Evolutionary conservation across 1,140 invertebrate species (phyloP), one percentile per base, ranked within the genome.

Genomic region (Myzus persicae): DNA sequence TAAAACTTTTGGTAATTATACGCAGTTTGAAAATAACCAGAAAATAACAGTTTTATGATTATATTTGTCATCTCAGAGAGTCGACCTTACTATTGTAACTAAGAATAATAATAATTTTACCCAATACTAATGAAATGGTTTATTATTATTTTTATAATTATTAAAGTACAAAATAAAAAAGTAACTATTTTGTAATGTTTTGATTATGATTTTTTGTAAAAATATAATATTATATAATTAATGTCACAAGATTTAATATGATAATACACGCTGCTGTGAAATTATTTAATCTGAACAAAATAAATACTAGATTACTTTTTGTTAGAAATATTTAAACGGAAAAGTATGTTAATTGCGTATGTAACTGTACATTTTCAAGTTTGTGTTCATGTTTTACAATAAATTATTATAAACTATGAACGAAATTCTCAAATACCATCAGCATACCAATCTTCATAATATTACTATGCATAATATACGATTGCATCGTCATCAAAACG

Each of bases 1-100:
- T 90, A 67, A 90, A 90, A 90, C 89, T 90, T 90, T 90, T 38
- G 2, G 38, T 67, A 67, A 90, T 67, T 90, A 90, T n/a, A 22
- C 89, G 6, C 26, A 90, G 26, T 67, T 90, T 38, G 24, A 40
- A 90, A 90, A 90, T 59, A 90, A 90, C 59, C 38, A 40, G 11
- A 67, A 42, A 54, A 59, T 9, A 42, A 54, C 36, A 38, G 51
- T 59, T 59, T 90, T 59, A n/a, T n/a, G 31, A 67, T 90, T 90
- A 44, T 67, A 67, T 90, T 90, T n/a, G 38, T 67, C 51, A 42
- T 40, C 40, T 90, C 40, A 8, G 26, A 59, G 38, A 90, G 7
- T 90, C 54, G 40, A 67, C 89, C 48, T 90, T 67, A 90, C 42
- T 59, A 90, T 90, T 59, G 89, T 36, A 90, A 90, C 51, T 90